Evolutionary conservation across 2,113 vertebrate genomes (phyloP).

Genomic region (Seriola rivoliana): DNA sequence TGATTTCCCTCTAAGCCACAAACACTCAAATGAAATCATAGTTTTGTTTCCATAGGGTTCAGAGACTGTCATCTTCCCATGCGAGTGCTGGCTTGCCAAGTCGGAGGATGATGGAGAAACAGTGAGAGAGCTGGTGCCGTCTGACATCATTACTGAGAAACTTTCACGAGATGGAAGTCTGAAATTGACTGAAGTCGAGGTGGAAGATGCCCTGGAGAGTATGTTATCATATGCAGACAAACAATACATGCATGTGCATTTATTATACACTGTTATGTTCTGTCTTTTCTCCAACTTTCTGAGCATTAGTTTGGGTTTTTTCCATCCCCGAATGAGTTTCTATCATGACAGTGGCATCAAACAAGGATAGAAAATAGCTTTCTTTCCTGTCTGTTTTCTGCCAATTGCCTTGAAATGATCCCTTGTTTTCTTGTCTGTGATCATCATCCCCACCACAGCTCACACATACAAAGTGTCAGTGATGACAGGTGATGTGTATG

Average conservation of each 20-base stretch:
- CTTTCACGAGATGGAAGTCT: slow-evolving; percentile 92
- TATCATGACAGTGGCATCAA: slow-evolving; percentile 33
- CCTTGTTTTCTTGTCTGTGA: slow-evolving; percentile 18
- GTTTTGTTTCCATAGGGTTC: slow-evolving; percentile 86
- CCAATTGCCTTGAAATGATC: slow-evolving; percentile 9
- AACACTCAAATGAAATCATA: neutral
- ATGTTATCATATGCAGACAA: slow-evolving; percentile 62
- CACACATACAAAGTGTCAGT: slow-evolving; percentile 92
- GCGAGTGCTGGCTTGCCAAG: slow-evolving; percentile 93
- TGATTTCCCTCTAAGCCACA: slow-evolving; percentile 10
- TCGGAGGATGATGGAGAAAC: slow-evolving; percentile 96
- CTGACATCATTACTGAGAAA: slow-evolving; percentile 95
- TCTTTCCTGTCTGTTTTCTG: slow-evolving; percentile 18
- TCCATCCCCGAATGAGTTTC: slow-evolving; percentile 9
- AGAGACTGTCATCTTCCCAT: slow-evolving; percentile 93
- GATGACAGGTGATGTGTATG: slow-evolving; percentile 92
- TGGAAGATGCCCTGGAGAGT: slow-evolving; percentile 97
- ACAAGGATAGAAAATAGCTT: slow-evolving; percentile 15
- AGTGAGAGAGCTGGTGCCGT: slow-evolving; percentile 93
- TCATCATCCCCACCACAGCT: slow-evolving; percentile 74
- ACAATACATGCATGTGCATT: neutral
- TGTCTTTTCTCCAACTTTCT: neutral
- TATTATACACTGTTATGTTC: neutral
- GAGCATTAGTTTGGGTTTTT: slow-evolving; percentile 11
- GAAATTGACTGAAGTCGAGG: slow-evolving; percentile 91